Base-by-base conservation (phyloP, 1,140 invertebrate species). In the Danaus plexippus region DNA sequence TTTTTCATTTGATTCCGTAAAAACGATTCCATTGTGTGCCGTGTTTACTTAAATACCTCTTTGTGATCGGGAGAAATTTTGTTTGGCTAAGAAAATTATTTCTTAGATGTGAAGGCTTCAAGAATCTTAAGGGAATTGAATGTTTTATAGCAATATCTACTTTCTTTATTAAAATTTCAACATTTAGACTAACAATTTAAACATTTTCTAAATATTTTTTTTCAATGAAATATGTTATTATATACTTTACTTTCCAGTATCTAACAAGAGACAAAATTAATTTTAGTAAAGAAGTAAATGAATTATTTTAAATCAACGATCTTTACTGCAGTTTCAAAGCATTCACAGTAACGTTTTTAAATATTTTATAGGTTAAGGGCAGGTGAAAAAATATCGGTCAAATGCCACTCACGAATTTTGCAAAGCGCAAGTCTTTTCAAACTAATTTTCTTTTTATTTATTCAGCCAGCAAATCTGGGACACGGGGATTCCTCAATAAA, bases 331-430 rank as follows among this genome's bases (percentile, higher is more conserved):
- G 22, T 32, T 32, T 32, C 22, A 32, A 32, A 32, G 54, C 52
- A 61, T 61, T 56, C 59, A 54, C 48, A 47, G 44, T 43, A 55
- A 61, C 50, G 49, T 44, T 61, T 61, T 61, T 54, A 56, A 61
- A 61, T 56, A 61, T 53, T 61, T 56, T 61, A 47, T 61, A 54
- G 59, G 59, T 61, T 61, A 61, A 61, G 59, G 59, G 59, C 49
- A 43, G 48, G 44, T 22, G 50, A 54, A 61, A 60, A 54, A 61
- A 61, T 56, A 61, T 61, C 59, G 59, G 59, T 61, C 59, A 61
- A 61, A 61, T 61, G 59, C 59, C 54, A 52, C 59, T 61, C 54
- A 22, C 53, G 59, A 47, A 50, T 61, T 56, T 56, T 60, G 55
- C 59, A 56, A 49, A 51, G 53, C 43, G 52, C 58, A 52, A 61